These are phyloP conservation scores for Lamellibrachia satsuma DNA, from an alignment of 2,888 invertebrate species.

Conservation along the genomic window DNA sequence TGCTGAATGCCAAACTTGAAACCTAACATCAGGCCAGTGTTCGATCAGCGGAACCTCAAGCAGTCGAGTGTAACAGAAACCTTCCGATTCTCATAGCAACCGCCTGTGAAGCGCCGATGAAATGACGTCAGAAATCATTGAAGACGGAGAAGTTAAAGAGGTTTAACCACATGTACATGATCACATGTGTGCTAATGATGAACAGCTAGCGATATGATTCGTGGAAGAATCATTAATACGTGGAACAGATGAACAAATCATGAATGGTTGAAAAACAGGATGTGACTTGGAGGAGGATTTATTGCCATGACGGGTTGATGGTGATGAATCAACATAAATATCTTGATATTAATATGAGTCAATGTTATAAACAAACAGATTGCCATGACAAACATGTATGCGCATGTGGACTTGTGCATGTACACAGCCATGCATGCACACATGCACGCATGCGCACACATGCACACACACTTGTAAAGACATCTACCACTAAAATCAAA, in stretches of 20 bases:
- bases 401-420: neutral
- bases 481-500: neutral
- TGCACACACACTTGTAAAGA: neutral
- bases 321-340: neutral
- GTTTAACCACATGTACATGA: neutral
- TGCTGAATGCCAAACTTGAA: neutral
- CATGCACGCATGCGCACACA: neutral
- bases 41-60: neutral
- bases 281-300: neutral
- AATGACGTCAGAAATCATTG: neutral
- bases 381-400: neutral
- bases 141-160: neutral
- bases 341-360: neutral
- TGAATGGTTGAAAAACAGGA: neutral
- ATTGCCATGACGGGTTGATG: neutral
- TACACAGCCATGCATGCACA: neutral
- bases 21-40: neutral
- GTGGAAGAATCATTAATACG: neutral
- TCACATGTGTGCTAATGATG: neutral
- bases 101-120: neutral
- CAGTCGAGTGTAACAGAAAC: neutral
- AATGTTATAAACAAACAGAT: neutral
- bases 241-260: neutral
- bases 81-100: neutral
- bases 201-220: neutral